Evolutionary conservation across 2,797 vertebrate species (phyloP).

Genomic region (Halcyon leucocephala): DNA sequence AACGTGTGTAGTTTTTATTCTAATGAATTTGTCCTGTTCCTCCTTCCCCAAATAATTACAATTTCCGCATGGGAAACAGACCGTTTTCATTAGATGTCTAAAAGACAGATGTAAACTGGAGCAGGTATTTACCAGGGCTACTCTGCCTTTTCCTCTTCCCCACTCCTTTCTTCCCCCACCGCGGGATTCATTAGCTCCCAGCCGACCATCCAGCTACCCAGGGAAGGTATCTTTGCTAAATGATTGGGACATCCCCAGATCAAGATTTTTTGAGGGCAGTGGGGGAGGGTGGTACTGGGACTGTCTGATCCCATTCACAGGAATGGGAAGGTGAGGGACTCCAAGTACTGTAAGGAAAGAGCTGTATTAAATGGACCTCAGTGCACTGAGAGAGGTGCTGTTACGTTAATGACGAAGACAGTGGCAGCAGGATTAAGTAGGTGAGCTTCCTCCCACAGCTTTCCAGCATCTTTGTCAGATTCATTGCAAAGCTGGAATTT

Average conservation of each 20-base stretch:
- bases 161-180: background rate
- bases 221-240: background rate
- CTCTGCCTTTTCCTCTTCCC: background rate
- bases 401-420: background rate
- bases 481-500: background rate
- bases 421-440: background rate
- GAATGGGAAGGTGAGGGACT: background rate
- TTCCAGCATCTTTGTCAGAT: background rate
- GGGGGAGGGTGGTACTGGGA: background rate
- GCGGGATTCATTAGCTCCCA: background rate
- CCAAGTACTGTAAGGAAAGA: background rate
- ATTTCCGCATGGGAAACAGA: background rate
- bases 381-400: background rate
- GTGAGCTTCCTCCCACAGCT: background rate
- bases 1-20: background rate
- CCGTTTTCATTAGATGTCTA: rapidly evolving
- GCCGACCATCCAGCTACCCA: background rate
- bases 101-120: background rate
- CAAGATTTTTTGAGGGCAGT: background rate
- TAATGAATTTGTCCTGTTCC: background rate
- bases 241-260: background rate
- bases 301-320: background rate
- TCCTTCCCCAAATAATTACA: background rate
- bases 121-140: background rate
- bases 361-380: background rate